phyloP scores from a whole-genome alignment of 2,113 vertebrate genomes.

The Poecile atricapillus region DNA sequence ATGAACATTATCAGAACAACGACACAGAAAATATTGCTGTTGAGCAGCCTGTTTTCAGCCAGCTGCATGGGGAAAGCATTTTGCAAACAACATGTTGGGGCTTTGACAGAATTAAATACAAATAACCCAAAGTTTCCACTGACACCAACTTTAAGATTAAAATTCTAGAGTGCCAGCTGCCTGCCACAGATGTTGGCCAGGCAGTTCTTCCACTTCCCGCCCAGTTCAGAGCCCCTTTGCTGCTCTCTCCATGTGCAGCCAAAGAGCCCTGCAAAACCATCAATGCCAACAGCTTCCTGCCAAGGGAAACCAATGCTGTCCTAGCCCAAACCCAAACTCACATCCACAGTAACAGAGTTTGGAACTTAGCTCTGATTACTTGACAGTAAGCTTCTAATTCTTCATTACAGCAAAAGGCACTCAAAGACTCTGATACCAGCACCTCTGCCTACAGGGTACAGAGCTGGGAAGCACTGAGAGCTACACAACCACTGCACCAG shows the following conservation, averaged over 20 bases:
- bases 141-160: neutral
- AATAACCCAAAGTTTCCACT: neutral
- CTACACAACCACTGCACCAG: neutral
- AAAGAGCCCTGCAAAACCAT: neutral
- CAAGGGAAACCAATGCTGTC: neutral
- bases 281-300: neutral
- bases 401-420: neutral
- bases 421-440: neutral
- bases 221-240: neutral
- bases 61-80: neutral
- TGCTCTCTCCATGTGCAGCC: rapidly evolving
- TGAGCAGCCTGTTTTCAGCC: neutral
- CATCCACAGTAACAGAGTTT: neutral
- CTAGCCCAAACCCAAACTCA: neutral
- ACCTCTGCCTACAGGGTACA: neutral
- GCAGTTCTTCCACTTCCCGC: neutral
- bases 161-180: neutral
- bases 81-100: neutral
- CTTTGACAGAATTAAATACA: neutral
- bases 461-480: neutral
- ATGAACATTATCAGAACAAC: neutral
- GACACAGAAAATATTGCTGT: neutral
- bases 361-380: neutral
- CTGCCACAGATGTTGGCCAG: neutral
- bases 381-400: neutral